Conservation (phyloP, 2,797 vertebrate species). For the Sebastiscus albofasciatus region DNA sequence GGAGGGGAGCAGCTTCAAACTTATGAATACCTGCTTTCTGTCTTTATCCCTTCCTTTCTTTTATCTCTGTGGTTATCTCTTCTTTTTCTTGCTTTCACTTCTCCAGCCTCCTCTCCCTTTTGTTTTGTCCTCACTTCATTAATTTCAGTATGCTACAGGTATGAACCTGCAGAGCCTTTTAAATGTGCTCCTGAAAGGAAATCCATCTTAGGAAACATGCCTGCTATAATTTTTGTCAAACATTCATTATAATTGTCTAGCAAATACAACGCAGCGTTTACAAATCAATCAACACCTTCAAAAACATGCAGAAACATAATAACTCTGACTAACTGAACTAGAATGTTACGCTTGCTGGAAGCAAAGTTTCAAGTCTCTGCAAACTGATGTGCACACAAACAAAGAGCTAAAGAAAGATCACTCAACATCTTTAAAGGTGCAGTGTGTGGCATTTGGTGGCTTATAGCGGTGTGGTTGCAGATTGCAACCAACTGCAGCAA, state of each 20-base stretch:
- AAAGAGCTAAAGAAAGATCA: not conserved
- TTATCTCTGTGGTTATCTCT: not conserved
- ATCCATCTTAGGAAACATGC: not conserved
- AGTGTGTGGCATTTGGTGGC: not conserved
- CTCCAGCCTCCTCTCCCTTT: not conserved
- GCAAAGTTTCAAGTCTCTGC: not conserved
- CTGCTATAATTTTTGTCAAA: not conserved
- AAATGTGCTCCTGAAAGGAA: not conserved
- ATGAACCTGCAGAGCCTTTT: not conserved
- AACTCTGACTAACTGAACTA: not conserved
- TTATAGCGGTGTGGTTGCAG: too few species aligned
- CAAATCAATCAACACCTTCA: not conserved
- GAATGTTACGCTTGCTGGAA: not conserved
- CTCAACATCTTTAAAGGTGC: not conserved
- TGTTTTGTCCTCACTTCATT: not conserved
- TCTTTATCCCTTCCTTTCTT: not conserved
- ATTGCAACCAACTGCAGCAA: not conserved
- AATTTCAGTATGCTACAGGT: not conserved
- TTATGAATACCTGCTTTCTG: constrained; percentile 43
- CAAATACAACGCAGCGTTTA: not conserved
- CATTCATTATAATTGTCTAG: not conserved
- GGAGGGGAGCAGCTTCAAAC: constrained; percentile 26
- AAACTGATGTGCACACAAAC: not conserved
- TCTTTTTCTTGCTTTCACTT: not conserved
- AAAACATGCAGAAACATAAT: not conserved